phyloP scores from a whole-genome alignment of 2,888 invertebrate genomes.

The Apodemia duryi region DNA sequence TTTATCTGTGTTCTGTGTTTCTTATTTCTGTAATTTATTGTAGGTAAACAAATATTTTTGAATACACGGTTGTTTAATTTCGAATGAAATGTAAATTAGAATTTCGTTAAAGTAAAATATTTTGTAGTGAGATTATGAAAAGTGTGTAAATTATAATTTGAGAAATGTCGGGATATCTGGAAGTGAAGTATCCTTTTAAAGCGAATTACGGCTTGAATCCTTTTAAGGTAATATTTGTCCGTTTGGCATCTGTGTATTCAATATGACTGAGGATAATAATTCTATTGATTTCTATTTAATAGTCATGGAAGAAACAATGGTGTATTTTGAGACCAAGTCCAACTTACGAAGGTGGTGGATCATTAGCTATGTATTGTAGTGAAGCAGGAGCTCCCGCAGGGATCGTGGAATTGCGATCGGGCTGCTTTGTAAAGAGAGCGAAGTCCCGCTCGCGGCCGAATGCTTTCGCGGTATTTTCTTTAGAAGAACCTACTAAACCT shows the following conservation, averaged over 20 bases:
- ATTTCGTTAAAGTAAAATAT: not conserved
- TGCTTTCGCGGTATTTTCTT: slow-evolving; percentile 84
- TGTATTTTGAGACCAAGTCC: slow-evolving; percentile 80
- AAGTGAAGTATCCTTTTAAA: slow-evolving; percentile 82
- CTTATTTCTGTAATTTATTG: not conserved
- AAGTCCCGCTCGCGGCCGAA: slow-evolving; percentile 83
- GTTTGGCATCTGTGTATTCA: slow-evolving; percentile 21
- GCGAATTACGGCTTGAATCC: slow-evolving; percentile 80
- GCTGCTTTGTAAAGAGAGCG: slow-evolving; percentile 80
- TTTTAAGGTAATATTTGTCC: slow-evolving; percentile 76
- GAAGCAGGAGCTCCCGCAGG: slow-evolving; percentile 69
- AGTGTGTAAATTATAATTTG: not conserved
- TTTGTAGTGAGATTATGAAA: slow-evolving; percentile 2
- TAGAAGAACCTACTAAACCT: slow-evolving; percentile 79
- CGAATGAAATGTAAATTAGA: not conserved
- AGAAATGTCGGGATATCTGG: slow-evolving; percentile 79
- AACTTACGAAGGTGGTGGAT: slow-evolving; percentile 71
- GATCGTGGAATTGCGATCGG: slow-evolving; percentile 77
- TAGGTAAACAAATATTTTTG: slow-evolving; percentile 12
- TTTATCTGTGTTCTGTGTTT: not conserved
- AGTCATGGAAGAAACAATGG: slow-evolving; percentile 84
- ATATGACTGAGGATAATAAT: slow-evolving; percentile 30
- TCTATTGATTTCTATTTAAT: slow-evolving; percentile 44
- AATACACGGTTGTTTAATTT: slow-evolving; percentile 2
- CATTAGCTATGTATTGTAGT: slow-evolving; percentile 77